Evolutionary conservation across 2,888 invertebrate species (phyloP), one percentile per base, ranked within the genome.

Genomic region (Netelia inedita): DNA sequence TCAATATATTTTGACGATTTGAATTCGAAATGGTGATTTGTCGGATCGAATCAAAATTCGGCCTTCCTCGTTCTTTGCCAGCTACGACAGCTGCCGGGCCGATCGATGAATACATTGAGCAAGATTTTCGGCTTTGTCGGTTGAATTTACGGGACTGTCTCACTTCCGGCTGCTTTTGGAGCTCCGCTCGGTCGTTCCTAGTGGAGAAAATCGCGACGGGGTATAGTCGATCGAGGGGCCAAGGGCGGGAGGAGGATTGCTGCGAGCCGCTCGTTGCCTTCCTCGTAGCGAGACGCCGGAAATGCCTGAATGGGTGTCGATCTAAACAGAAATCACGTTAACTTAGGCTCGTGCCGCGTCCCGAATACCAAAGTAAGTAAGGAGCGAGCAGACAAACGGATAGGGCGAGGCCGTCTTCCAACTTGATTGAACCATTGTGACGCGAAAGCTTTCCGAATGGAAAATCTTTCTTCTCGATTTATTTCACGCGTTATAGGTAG

Each of bases 371-470:
- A 92, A 91, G 87, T 88, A 86, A 88, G 85, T 83, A 79, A 82
- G 87, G 28, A 75, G 35, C 78, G 66, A 76, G 66, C 85, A 82
- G 88, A 78, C 86, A 81, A 53, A 82, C 78, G 85, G 79, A 88
- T 82, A 83, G 85, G 85, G 72, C 76, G 83, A 84, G 85, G 79
- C 89, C 87, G 88, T 89, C 89, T 88, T 88, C 86, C 83, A 85
- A 88, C 88, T 87, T 93, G 92, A 93, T 93, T 93, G 93, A 91
- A 89, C 93, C 80, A 93, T 93, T 93, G 93, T 93, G 89, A 90
- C 85, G 78, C 86, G 79, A 73, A 84, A 85, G 83, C 72, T 43
- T 73, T 46, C 41, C n/a, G 10, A 78, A 61, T 53, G 53, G 63
- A 79, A 35, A 61, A 35, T 19, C 8, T 35, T 16, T 14, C 0